phyloP scores from a whole-genome alignment of 2,888 invertebrate species.

The Tridacna gigas region DNA sequence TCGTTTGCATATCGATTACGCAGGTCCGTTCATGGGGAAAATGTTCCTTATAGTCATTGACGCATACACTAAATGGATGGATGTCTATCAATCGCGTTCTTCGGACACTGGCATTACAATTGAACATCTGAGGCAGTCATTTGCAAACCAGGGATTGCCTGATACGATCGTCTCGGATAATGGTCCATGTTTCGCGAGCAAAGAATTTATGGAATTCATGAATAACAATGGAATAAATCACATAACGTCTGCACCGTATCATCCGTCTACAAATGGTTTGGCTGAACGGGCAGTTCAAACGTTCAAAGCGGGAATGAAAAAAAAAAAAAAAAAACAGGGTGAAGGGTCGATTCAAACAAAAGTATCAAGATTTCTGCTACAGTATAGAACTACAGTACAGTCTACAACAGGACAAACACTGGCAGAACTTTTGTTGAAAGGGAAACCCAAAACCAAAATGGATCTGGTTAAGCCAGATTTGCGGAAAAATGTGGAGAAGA shows the following conservation, averaged over 20 bases:
- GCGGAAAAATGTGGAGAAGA: slow-evolving; percentile 9
- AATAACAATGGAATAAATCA: slow-evolving; percentile 49
- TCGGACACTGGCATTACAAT: slow-evolving; percentile 53
- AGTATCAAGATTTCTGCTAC: neutral
- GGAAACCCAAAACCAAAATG: slow-evolving; percentile 21
- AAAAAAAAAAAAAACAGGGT: too few species aligned
- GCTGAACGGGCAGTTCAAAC: slow-evolving; percentile 8
- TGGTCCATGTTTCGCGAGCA: slow-evolving; percentile 60
- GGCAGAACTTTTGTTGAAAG: slow-evolving; percentile 20
- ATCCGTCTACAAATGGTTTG: slow-evolving; percentile 59
- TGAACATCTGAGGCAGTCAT: slow-evolving; percentile 53
- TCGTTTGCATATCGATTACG: slow-evolving; percentile 73
- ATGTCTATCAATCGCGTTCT: slow-evolving; percentile 42
- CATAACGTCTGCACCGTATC: slow-evolving; percentile 62
- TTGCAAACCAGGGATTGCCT: slow-evolving; percentile 58
- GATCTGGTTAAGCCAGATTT: slow-evolving; percentile 29
- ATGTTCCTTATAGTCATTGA: slow-evolving; percentile 66
- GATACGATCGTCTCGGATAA: slow-evolving; percentile 67
- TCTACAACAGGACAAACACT: slow-evolving; percentile 2
- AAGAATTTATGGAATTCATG: slow-evolving; percentile 60
- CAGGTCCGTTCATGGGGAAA: slow-evolving; percentile 61
- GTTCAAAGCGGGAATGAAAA: slow-evolving; percentile 4
- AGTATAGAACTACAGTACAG: neutral
- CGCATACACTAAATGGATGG: slow-evolving; percentile 68
- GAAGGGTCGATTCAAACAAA: neutral